Percentiles rank a stretch among this genome's conserved stretches.
Conservation (phyloP, 35 echinoderm and acorn worm species). For the Nesometra sesokonis region DNA sequence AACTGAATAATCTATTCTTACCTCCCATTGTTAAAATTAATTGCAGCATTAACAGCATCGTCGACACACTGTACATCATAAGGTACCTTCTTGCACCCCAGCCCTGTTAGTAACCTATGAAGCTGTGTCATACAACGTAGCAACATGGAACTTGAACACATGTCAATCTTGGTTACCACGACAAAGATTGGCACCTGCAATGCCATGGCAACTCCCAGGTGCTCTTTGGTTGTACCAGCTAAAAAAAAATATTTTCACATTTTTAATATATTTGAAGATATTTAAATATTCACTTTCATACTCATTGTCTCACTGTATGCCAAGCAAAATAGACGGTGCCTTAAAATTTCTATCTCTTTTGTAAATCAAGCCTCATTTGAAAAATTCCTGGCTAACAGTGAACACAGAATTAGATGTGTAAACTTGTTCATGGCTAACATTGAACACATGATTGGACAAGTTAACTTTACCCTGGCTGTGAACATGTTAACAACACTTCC, state of each 20-base stretch:
- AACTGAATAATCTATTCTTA: neutral
- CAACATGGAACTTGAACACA: constrained; percentile 27
- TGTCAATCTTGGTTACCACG: constrained; percentile 85
- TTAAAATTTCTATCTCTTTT: too few species aligned
- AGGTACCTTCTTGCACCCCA: constrained; percentile 75
- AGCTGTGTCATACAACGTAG: constrained; percentile 44
- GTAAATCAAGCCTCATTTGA: too few species aligned
- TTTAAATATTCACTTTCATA: too few species aligned
- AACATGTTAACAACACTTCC: too few species aligned
- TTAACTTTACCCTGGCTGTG: too few species aligned
- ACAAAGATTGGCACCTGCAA: constrained; percentile 83
- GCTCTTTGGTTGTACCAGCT: constrained; percentile 87
- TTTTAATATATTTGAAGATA: too few species aligned
- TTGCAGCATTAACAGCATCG: constrained; percentile 83
- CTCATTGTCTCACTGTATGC: too few species aligned
- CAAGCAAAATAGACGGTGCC: too few species aligned
- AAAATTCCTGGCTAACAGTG: too few species aligned
- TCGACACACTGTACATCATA: constrained; percentile 44
- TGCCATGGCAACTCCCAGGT: constrained; percentile 87
- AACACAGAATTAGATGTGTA: too few species aligned
- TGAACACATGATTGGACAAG: too few species aligned
- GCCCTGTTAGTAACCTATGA: constrained; percentile 47
- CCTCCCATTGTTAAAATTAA: constrained; percentile 49
- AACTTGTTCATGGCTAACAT: too few species aligned
- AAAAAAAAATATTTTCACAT: neutral